Base-by-base conservation (phyloP, 1,140 invertebrate genomes). In the Sitodiplosis mosellana region DNA sequence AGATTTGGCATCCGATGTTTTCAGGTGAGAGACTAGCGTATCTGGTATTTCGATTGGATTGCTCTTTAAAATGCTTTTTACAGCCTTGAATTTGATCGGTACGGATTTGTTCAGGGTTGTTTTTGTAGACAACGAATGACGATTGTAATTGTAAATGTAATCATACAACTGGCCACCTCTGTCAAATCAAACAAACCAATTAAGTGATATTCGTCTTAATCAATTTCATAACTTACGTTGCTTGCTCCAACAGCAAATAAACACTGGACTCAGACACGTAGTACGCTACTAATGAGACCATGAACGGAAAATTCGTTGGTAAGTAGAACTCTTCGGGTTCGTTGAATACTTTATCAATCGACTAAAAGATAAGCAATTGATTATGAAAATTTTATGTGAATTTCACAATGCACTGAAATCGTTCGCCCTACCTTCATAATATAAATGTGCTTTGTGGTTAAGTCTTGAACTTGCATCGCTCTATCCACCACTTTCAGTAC, bases 221-320 rank as follows among this genome's bases (percentile, higher is more conserved):
- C 14, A 38, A 42, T 19, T 17, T 20, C 15, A 18, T 48, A 34
- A 45, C 21, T 54, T 58, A 61, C 60, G 54, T 60, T 18, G 56
- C 60, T 53, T 68, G 65, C 37, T 65, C 56, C 19, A 70, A 52
- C 8, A 71, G 52, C 40, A 71, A 45, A 54, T 69, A 71, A 38
- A 71, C 59, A 49, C 66, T 67, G 48, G 69, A 63, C 15, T 69
- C 68, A 21, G 65, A 68, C 47, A 69, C 64, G 47, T 67, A 69
- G 50, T 65, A 69, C 44, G 60, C 60, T 47, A 65, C 38, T 46
- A 71, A 45, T 45, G 61, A 61, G 4, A 66, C 59, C 69, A 71
- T 70, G 44, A 67, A 71, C 47, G 69, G 67, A 49, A 70, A 64
- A 51, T 67, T 58, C 51, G 68, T 63, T 7, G 69, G 69, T 45